These are phyloP conservation scores for Cecropterus lyciades DNA, from an alignment of 1,140 invertebrate species.

Conservation along the genomic window DNA sequence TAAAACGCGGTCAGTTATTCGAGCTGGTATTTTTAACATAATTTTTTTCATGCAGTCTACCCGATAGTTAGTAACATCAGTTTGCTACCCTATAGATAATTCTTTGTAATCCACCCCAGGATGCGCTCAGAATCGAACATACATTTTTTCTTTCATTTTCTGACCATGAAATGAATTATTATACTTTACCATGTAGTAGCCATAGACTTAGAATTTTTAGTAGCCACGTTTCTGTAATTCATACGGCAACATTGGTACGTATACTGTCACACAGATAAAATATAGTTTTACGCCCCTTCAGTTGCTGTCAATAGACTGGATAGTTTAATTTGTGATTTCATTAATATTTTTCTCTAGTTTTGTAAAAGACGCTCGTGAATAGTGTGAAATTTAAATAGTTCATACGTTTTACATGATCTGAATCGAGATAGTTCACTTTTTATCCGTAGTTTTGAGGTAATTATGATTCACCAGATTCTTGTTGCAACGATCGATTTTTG, in stretches of 20 bases:
- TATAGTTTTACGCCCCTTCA: background rate
- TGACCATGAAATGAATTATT: too few relatives aligned
- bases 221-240: background rate
- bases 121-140: too few relatives aligned
- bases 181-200: too few relatives aligned
- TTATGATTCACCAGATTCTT: conserved; percentile 5
- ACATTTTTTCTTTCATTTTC: too few relatives aligned
- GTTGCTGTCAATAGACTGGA: background rate
- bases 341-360: background rate
- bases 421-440: background rate
- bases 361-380: background rate
- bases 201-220: too few relatives aligned
- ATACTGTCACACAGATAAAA: background rate
- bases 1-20: too few relatives aligned
- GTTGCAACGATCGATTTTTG: conserved; percentile 32
- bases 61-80: too few relatives aligned
- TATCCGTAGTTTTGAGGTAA: conserved; percentile 23
- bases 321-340: background rate
- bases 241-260: background rate
- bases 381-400: background rate
- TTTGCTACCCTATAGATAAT: too few relatives aligned
- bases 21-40: too few relatives aligned
- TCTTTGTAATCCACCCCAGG: too few relatives aligned
- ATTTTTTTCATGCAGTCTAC: too few relatives aligned
- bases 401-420: conserved; percentile 8